These are phyloP conservation scores for Andrena haemorrhoa DNA, from an alignment of 2,888 invertebrate genomes.

Conservation along the genomic window DNA sequence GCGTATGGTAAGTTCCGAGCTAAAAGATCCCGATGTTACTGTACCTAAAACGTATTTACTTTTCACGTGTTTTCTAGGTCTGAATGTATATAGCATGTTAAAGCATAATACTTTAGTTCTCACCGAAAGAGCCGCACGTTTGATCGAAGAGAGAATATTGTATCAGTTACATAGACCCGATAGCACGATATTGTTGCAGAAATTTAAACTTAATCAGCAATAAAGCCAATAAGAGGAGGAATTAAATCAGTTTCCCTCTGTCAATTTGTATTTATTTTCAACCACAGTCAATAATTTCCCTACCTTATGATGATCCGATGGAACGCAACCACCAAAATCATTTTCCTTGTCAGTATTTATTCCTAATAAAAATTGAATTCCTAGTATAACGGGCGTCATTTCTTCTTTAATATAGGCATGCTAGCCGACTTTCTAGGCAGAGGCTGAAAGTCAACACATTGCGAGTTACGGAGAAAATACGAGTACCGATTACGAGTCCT, in stretches of 20 bases:
- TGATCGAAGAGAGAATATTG: constrained; percentile 92
- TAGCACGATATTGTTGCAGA: constrained; percentile 81
- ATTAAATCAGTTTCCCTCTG: constrained; percentile 12
- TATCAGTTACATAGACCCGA: constrained; percentile 89
- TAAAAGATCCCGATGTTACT: neutral
- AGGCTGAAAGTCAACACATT: constrained; percentile 72
- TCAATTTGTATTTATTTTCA: constrained; percentile 33
- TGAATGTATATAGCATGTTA: constrained; percentile 98
- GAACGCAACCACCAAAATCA: neutral
- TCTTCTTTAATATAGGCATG: constrained; percentile 71
- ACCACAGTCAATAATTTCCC: neutral
- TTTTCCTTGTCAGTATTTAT: constrained; percentile 7
- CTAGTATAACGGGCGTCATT: constrained; percentile 58
- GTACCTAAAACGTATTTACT: neutral
- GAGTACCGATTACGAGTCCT: neutral
- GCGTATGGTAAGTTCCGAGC: constrained; percentile 89
- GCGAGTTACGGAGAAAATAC: neutral
- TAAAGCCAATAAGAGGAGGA: constrained; percentile 71
- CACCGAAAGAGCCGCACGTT: constrained; percentile 93
- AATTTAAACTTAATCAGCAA: constrained; percentile 88
- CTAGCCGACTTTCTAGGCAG: constrained; percentile 72
- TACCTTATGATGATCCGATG: neutral
- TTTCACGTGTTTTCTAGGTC: constrained; percentile 83
- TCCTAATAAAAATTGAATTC: constrained; percentile 2
- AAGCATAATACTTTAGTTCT: constrained; percentile 97